Percentiles rank a stretch among this genome's conserved stretches.
These are phyloP conservation scores for Agrochola litura DNA, from an alignment of 2,888 invertebrate species.

Conservation along the genomic window DNA sequence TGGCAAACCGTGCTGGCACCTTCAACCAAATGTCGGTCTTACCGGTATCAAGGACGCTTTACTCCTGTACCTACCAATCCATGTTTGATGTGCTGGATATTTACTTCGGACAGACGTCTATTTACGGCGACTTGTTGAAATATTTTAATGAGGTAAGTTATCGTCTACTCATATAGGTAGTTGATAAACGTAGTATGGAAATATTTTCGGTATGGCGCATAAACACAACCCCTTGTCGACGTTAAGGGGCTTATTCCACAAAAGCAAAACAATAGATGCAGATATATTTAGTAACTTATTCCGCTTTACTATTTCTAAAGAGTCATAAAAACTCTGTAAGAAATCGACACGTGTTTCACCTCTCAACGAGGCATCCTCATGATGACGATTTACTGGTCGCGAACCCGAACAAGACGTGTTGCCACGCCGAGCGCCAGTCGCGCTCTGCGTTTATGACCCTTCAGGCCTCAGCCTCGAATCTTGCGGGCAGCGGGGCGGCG, in stretches of 20 bases:
- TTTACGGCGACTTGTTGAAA: conserved; percentile 31
- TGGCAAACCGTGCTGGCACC: conserved; percentile 51
- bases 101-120: conserved; percentile 29
- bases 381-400: too few species aligned
- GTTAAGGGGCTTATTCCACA: not conserved
- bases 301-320: too few species aligned
- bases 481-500: too few species aligned
- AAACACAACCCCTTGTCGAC: not conserved
- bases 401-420: too few species aligned
- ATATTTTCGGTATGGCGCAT: not conserved
- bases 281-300: too few species aligned
- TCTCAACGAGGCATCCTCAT: too few species aligned
- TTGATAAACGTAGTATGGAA: not conserved
- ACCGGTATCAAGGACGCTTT: conserved; percentile 46
- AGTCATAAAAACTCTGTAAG: too few species aligned
- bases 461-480: too few species aligned
- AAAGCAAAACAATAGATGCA: not conserved
- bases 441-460: too few species aligned
- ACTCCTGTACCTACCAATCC: conserved; percentile 44
- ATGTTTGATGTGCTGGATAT: conserved; percentile 28
- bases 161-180: not conserved
- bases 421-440: too few species aligned
- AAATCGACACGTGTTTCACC: too few species aligned
- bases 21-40: conserved; percentile 20
- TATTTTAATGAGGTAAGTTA: conserved; percentile 40